Evolutionary conservation across 2,888 invertebrate genomes (phyloP).

Genomic region (Trypoxylon attenuatum): DNA sequence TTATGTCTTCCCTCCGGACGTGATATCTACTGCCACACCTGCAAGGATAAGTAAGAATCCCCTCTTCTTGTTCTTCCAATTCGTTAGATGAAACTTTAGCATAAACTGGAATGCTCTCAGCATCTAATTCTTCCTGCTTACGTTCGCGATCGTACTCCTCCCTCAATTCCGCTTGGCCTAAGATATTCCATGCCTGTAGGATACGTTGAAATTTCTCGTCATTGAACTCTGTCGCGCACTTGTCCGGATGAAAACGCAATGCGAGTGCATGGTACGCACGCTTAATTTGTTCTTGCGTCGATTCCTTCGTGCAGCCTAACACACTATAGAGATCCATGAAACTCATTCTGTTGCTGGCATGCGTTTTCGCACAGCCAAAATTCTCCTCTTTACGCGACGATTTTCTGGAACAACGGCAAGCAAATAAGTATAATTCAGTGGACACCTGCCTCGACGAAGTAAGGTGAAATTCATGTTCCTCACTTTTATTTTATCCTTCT

Average conservation of each 20-base stretch:
- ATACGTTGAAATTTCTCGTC: conserved; percentile 76
- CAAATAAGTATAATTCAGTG: too few species aligned
- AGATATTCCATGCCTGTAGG: conserved; percentile 83
- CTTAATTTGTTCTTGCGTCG: conserved; percentile 79
- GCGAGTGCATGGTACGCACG: conserved; percentile 79
- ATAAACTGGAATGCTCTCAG: conserved; percentile 78
- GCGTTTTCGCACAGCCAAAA: too few species aligned
- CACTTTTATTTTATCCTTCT: too few species aligned
- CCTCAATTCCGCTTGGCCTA: conserved; percentile 79
- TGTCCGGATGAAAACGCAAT: conserved; percentile 80
- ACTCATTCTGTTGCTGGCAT: conserved; percentile 8
- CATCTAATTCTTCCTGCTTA: conserved; percentile 77
- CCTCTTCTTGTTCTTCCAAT: conserved; percentile 73
- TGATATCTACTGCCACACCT: conserved; percentile 82
- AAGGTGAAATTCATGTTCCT: too few species aligned
- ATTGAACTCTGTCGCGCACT: conserved; percentile 66
- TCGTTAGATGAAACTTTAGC: conserved; percentile 77
- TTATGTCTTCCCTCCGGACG: conserved; percentile 72
- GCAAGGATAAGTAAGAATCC: conserved; percentile 78
- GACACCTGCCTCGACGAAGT: too few species aligned
- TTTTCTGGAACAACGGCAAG: too few species aligned
- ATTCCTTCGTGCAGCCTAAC: conserved; percentile 76
- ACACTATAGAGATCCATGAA: conserved; percentile 76
- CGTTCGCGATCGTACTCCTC: conserved; percentile 81
- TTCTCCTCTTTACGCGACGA: too few species aligned